Percentiles rank a stretch among this genome's conserved stretches.
Evolutionary conservation across 1,140 invertebrate species (phyloP).

Genomic region (Dreissena polymorpha): DNA sequence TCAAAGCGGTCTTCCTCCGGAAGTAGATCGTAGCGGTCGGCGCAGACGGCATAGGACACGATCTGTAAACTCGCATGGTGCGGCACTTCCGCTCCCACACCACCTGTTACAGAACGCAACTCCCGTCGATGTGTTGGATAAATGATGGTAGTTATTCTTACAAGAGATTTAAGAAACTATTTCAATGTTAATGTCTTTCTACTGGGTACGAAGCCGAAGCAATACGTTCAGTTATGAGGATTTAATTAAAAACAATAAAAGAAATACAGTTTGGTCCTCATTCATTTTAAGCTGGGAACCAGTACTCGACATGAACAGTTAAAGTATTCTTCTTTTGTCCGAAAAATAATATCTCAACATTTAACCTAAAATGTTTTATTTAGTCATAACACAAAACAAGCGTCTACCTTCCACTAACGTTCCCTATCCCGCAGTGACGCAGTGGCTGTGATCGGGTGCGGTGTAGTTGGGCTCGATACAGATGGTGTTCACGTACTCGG

Average conservation of each 20-base stretch:
- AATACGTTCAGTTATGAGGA: too few species aligned
- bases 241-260: too few species aligned
- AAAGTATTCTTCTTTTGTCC: background rate
- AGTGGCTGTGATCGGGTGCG: constrained; percentile 56
- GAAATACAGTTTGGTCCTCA: too few species aligned
- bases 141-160: too few species aligned
- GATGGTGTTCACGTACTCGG: constrained; percentile 66
- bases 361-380: too few species aligned
- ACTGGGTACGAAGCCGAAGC: too few species aligned
- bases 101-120: constrained; percentile 50
- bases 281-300: background rate
- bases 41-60: constrained; percentile 55
- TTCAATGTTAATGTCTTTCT: too few species aligned
- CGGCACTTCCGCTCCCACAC: constrained; percentile 61
- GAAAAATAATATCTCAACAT: too few species aligned
- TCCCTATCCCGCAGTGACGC: constrained; percentile 65
- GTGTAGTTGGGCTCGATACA: constrained; percentile 63
- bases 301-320: background rate
- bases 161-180: too few species aligned
- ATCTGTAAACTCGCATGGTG: constrained; percentile 62
- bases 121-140: too few species aligned
- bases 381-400: too few species aligned
- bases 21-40: constrained; percentile 52
- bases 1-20: constrained; percentile 52
- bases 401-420: constrained; percentile 55